Evolutionary conservation across 2,797 vertebrate species (phyloP).

Genomic region (Strix occidentalis): DNA sequence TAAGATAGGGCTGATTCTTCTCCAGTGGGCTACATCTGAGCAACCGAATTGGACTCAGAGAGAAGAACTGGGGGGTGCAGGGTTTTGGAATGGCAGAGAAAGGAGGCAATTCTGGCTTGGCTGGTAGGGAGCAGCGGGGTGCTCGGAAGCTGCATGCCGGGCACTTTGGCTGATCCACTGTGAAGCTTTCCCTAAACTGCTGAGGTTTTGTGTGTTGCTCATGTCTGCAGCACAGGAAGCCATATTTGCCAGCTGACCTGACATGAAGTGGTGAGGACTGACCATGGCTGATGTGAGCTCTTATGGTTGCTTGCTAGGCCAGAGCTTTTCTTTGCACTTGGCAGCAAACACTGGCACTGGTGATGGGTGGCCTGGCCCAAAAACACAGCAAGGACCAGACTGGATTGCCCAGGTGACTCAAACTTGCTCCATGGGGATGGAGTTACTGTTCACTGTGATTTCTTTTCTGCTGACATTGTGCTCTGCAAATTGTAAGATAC

Average conservation of each 20-base stretch:
- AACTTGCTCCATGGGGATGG: background rate
- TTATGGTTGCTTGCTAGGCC: background rate
- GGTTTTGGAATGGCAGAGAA: background rate
- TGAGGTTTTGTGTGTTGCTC: background rate
- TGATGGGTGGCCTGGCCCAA: background rate
- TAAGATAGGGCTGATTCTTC: background rate
- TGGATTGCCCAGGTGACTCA: background rate
- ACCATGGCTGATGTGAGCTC: background rate
- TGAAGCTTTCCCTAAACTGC: background rate
- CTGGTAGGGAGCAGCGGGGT: accelerated
- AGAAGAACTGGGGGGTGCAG: background rate
- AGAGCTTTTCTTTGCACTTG: background rate
- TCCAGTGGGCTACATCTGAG: background rate
- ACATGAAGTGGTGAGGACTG: background rate
- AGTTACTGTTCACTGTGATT: background rate
- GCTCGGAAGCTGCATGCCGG: background rate
- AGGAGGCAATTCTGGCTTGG: background rate
- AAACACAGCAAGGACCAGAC: background rate
- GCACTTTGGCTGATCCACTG: background rate
- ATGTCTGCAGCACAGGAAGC: background rate
- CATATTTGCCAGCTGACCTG: background rate
- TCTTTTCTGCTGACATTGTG: background rate
- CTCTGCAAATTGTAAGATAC: background rate
- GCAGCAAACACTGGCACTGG: background rate
- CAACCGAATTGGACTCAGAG: background rate